phyloP scores from a whole-genome alignment of 2,113 vertebrate species.

The Ciconia maguari region DNA sequence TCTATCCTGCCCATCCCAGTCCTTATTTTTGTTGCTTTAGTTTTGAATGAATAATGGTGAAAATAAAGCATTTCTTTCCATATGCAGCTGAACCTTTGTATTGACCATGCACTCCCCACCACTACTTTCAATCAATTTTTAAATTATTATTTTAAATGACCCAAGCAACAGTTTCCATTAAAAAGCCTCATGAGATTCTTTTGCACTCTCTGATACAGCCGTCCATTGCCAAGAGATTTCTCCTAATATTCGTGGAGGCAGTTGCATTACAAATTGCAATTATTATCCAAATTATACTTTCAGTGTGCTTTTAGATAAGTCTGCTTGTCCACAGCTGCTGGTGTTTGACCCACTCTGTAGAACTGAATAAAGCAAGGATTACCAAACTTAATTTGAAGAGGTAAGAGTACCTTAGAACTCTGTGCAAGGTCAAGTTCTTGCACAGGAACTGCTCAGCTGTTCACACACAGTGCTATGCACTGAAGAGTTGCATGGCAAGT shows the following conservation, averaged over 20 bases:
- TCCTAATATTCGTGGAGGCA: neutral
- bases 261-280: conserved; percentile 33
- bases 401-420: neutral
- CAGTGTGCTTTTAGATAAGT: neutral
- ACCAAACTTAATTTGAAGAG: neutral
- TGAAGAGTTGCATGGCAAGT: neutral
- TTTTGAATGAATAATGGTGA: neutral
- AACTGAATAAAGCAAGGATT: neutral
- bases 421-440: neutral
- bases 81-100: neutral
- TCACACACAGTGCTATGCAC: neutral
- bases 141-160: neutral
- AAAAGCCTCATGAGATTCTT: neutral
- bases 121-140: neutral
- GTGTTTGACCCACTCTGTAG: neutral
- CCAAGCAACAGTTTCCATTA: neutral
- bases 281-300: conserved; percentile 30
- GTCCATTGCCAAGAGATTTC: neutral
- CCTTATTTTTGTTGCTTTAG: neutral
- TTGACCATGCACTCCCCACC: neutral
- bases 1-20: neutral
- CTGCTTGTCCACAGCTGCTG: neutral
- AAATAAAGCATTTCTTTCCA: neutral
- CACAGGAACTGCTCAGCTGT: neutral
- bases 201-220: neutral